Base-by-base conservation (phyloP, 2,113 vertebrate genomes). In the Fulica atra region DNA sequence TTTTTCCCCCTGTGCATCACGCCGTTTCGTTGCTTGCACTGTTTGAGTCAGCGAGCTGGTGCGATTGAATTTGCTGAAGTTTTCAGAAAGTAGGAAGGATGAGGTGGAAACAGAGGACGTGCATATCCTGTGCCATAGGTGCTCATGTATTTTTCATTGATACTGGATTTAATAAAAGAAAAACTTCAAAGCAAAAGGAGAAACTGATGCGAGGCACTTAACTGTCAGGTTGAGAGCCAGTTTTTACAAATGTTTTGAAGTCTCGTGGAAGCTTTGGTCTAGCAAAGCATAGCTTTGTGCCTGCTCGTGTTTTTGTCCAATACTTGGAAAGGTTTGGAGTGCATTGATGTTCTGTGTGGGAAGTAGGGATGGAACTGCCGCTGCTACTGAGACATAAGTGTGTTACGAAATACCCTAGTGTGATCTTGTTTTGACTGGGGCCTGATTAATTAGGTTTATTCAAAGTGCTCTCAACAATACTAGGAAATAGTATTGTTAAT, bases 51-150 rank as follows among this genome's bases (percentile, higher is more conserved):
- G 20, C 29, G 54, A 72, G n/a, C 25, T 40, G 21, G 5, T 29
- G 28, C 48, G 20, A 28, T 18, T 48, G 33, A 16, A 26, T 56
- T 86, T 64, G 6, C 18, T 72, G 59, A 69, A 88, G 17, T 61
- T 89, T 77, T 48, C 50, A 63, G 20, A 35, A 36, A 48, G 7
- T 59, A 25, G n/a, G 68, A 44, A 76, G 35, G 25, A 20, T 44
- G 24, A 40, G 36, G 5, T 25, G 31, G 29, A 64, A 59, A 35
- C 16, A 19, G 29, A 74, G 42, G 28, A 13, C 5, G 0, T 19
- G 19, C 2, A 7, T 70, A 6, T 68, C 11, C 36, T 33, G 1
- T 25, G 29, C 4, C 53, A 1, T 8, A 7, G 9, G 6, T 26
- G 19, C 6, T 29, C 1, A 18, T 46, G 0, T 13, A 4, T 16